Conservation (phyloP, 2,888 invertebrate species). For the Dynastes maya region DNA sequence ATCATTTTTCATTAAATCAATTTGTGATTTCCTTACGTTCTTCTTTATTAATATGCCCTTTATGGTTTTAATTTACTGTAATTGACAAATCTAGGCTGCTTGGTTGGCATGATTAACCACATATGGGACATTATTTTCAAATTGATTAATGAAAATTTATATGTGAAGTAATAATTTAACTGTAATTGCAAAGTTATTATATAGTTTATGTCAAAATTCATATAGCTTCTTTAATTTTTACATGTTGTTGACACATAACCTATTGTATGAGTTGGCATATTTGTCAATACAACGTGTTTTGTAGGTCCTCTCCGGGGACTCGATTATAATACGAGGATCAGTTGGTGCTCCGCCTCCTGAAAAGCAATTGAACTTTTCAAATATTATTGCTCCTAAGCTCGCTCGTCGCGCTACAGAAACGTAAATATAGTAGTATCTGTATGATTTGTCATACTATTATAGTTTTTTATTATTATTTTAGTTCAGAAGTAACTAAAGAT, state of each 20-base stretch:
- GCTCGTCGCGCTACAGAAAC: slow-evolving; percentile 81
- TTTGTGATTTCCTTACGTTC: background rate
- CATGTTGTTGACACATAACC: slow-evolving; percentile 51
- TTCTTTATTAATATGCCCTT: background rate
- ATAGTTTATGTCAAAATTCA: slow-evolving; percentile 20
- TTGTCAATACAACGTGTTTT: slow-evolving; percentile 60
- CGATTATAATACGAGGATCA: slow-evolving; percentile 90
- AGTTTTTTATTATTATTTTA: slow-evolving; percentile 48
- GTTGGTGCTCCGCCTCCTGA: slow-evolving; percentile 94
- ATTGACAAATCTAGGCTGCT: slow-evolving; percentile 57
- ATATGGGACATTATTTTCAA: slow-evolving; percentile 54
- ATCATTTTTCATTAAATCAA: background rate
- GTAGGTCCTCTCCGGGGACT: slow-evolving; percentile 96
- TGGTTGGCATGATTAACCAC: slow-evolving; percentile 64
- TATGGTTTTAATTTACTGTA: slow-evolving; percentile 33
- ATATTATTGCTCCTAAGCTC: slow-evolving; percentile 93
- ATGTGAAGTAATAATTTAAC: slow-evolving; percentile 4
- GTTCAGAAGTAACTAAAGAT: slow-evolving; percentile 79
- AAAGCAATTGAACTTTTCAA: slow-evolving; percentile 91
- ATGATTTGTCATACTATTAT: background rate
- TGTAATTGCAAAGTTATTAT: slow-evolving; percentile 21
- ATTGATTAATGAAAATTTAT: slow-evolving; percentile 49
- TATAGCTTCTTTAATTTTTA: slow-evolving; percentile 11
- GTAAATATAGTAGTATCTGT: slow-evolving; percentile 60
- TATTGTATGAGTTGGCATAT: slow-evolving; percentile 64